Percentiles rank a stretch among this genome's conserved stretches.
phyloP scores from a whole-genome alignment of 2,797 vertebrate genomes.

The Hirundo rustica region DNA sequence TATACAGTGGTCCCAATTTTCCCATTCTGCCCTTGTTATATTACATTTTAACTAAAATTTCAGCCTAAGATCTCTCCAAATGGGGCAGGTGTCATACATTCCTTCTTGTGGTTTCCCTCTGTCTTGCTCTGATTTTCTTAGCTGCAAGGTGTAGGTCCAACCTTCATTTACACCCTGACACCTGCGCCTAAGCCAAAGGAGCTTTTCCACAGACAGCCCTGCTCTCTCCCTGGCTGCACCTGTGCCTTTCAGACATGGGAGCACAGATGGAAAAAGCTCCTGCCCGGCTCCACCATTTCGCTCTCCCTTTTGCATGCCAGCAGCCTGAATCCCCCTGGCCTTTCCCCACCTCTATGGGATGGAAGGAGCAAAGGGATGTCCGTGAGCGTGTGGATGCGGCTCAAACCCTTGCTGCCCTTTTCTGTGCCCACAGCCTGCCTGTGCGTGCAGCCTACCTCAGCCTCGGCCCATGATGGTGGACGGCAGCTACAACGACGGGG shows the following conservation, averaged over 20 bases:
- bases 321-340: background rate
- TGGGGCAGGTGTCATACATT: background rate
- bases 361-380: background rate
- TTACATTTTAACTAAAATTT: background rate
- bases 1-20: rapidly evolving
- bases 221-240: background rate
- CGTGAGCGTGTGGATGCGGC: background rate
- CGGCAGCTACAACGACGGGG: slow-evolving; percentile 83
- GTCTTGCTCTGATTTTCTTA: background rate
- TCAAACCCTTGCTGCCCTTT: background rate
- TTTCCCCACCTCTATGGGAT: background rate
- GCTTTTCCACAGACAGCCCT: background rate
- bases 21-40: background rate
- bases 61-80: background rate
- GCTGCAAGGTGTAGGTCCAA: background rate
- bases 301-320: background rate
- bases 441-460: slow-evolving; percentile 81
- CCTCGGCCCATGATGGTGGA: slow-evolving; percentile 78
- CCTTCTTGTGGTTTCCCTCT: background rate
- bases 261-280: background rate
- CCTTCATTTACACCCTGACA: background rate
- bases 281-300: background rate
- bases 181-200: background rate
- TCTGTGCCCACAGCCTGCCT: slow-evolving; percentile 78
- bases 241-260: background rate